Conservation (phyloP, 2,888 invertebrate species). For the Dimorphilus gyrociliatus region DNA sequence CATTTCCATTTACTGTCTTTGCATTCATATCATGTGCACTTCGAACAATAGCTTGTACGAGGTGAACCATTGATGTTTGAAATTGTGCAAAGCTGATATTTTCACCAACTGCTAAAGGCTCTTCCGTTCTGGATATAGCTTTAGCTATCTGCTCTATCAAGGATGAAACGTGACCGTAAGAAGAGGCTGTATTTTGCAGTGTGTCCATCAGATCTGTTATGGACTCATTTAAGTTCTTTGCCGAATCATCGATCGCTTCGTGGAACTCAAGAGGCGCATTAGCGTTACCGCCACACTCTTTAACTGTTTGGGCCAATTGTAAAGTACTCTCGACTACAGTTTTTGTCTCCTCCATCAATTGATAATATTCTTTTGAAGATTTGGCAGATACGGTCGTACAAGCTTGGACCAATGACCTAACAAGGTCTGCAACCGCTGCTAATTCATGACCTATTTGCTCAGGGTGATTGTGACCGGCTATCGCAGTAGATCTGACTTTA, state of each 20-base stretch:
- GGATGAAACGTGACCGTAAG: constrained; percentile 72
- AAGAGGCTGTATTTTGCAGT: constrained; percentile 53
- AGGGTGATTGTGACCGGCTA: no score
- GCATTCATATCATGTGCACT: constrained; percentile 79
- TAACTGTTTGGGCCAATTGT: constrained; percentile 64
- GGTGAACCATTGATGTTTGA: constrained; percentile 88
- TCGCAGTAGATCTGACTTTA: no score
- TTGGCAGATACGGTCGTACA: no score
- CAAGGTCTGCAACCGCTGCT: no score
- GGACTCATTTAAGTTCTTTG: constrained; percentile 58
- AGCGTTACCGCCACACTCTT: constrained; percentile 81
- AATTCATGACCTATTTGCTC: no score
- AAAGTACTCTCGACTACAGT: constrained; percentile 84
- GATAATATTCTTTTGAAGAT: no score
- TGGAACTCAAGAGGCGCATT: constrained; percentile 53
- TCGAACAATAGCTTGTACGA: constrained; percentile 79
- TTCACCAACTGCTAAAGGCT: constrained; percentile 17
- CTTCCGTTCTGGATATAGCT: constrained; percentile 37
- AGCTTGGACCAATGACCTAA: no score
- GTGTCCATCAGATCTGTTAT: constrained; percentile 58
- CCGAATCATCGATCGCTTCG: constrained; percentile 63
- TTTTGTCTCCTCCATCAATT: constrained; percentile 81
- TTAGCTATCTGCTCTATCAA: constrained; percentile 76
- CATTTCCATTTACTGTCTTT: no score
- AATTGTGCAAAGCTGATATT: constrained; percentile 63